Percentiles rank a stretch among this genome's conserved stretches.
Evolutionary conservation across 2,888 invertebrate genomes (phyloP).

Genomic region (Spodoptera exigua): DNA sequence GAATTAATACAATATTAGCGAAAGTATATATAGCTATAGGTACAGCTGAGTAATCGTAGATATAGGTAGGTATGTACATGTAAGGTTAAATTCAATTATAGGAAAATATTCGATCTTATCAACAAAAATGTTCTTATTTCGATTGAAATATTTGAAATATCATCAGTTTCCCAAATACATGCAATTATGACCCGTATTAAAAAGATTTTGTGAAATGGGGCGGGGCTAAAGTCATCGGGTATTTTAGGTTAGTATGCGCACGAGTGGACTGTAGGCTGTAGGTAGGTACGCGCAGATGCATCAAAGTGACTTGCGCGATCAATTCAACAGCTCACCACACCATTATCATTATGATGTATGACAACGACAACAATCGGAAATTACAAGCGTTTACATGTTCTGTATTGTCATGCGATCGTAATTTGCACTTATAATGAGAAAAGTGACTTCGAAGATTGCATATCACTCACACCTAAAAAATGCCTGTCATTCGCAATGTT

Average conservation of each 20-base stretch:
- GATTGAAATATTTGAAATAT: no score
- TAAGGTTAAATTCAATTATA: background rate
- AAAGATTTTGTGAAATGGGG: slow-evolving; percentile 28
- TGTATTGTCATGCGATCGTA: slow-evolving; percentile 46
- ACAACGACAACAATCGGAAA: slow-evolving; percentile 55
- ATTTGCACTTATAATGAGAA: slow-evolving; percentile 37
- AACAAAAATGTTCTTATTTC: no score
- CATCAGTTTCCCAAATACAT: no score
- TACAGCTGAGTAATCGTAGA: background rate
- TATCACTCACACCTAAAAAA: slow-evolving; percentile 24
- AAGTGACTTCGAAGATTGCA: slow-evolving; percentile 36
- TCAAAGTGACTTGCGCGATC: slow-evolving; percentile 59
- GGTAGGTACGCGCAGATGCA: slow-evolving; percentile 39
- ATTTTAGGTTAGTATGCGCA: slow-evolving; percentile 41
- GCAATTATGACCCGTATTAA: no score
- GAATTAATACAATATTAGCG: slow-evolving; percentile 37
- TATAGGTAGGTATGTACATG: background rate
- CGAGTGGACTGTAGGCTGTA: slow-evolving; percentile 60
- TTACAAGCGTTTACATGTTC: slow-evolving; percentile 40
- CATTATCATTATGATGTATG: slow-evolving; percentile 57
- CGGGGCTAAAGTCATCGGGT: slow-evolving; percentile 34
- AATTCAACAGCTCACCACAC: slow-evolving; percentile 48
- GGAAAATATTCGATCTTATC: no score
- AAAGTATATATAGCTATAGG: slow-evolving; percentile 22
- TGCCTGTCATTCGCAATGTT: slow-evolving; percentile 41